These are phyloP conservation scores for Ecdyonurus torrentis DNA, from an alignment of 2,888 invertebrate species.

Conservation along the genomic window DNA sequence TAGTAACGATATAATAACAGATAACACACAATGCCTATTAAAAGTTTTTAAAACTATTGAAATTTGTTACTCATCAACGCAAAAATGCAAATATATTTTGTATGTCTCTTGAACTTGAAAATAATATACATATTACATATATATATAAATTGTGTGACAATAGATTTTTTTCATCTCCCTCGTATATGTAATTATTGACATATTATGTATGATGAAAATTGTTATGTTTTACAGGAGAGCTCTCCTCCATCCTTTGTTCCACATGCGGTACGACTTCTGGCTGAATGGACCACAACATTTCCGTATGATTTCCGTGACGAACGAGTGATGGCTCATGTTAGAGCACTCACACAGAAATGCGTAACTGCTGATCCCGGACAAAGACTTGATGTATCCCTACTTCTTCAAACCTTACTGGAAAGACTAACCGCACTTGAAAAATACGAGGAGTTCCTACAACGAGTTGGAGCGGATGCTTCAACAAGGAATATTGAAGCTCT, in stretches of 20 bases:
- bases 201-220: neutral
- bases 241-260: too few relatives aligned
- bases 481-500: constrained; percentile 23
- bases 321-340: constrained; percentile 28
- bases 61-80: too few relatives aligned
- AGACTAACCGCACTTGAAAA: constrained; percentile 30
- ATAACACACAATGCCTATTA: too few relatives aligned
- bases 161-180: neutral
- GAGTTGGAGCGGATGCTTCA: constrained; percentile 27
- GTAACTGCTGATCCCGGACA: constrained; percentile 20
- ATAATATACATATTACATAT: too few relatives aligned
- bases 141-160: too few relatives aligned
- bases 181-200: neutral
- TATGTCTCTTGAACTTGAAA: too few relatives aligned
- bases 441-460: constrained; percentile 32
- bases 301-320: constrained; percentile 37
- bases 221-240: neutral
- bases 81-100: too few relatives aligned
- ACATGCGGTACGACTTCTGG: constrained; percentile 20
- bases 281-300: constrained; percentile 36
- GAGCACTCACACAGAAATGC: constrained; percentile 28
- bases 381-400: constrained; percentile 25
- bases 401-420: constrained; percentile 27
- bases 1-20: too few relatives aligned
- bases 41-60: too few relatives aligned